Percentiles rank a stretch among this genome's conserved stretches.
Conservation (phyloP, 2,888 invertebrate genomes). For the Heliconius ethilla region DNA sequence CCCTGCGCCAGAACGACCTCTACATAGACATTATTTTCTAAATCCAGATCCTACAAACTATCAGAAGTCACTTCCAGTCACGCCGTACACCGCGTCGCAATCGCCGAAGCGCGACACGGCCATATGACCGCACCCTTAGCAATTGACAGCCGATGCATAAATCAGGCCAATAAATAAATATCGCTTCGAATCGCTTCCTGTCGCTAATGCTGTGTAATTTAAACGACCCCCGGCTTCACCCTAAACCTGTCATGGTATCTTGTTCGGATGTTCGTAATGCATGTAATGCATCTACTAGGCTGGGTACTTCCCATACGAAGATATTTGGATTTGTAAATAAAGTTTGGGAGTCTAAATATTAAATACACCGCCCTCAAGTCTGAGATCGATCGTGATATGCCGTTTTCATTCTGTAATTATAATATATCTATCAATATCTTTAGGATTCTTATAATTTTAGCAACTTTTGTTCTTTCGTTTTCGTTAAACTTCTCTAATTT, state of each 20-base stretch:
- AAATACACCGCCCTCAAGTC: too few relatives aligned
- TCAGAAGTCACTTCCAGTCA: constrained; percentile 42
- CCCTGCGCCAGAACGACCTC: too few relatives aligned
- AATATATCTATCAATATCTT: too few relatives aligned
- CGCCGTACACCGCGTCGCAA: constrained; percentile 30
- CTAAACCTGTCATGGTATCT: constrained; percentile 41
- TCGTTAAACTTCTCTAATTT: too few relatives aligned
- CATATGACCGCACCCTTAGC: constrained; percentile 73
- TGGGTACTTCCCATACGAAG: not conserved
- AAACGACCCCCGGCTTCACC: constrained; percentile 42
- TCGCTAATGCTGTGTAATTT: constrained; percentile 51
- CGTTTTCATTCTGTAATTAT: too few relatives aligned
- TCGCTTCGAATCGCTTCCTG: constrained; percentile 71
- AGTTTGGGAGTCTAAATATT: not conserved
- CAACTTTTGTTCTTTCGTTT: too few relatives aligned
- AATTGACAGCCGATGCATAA: constrained; percentile 74
- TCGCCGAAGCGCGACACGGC: constrained; percentile 63
- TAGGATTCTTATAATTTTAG: too few relatives aligned
- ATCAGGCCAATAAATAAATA: constrained; percentile 79
- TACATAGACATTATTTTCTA: not conserved
- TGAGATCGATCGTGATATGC: too few relatives aligned
- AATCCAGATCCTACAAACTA: not conserved
- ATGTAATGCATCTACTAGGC: not conserved
- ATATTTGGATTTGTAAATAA: too few relatives aligned
- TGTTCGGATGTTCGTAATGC: constrained; percentile 28